Evolutionary conservation across 2,113 vertebrate genomes (phyloP).

Genomic region (Coracopsis vasa): DNA sequence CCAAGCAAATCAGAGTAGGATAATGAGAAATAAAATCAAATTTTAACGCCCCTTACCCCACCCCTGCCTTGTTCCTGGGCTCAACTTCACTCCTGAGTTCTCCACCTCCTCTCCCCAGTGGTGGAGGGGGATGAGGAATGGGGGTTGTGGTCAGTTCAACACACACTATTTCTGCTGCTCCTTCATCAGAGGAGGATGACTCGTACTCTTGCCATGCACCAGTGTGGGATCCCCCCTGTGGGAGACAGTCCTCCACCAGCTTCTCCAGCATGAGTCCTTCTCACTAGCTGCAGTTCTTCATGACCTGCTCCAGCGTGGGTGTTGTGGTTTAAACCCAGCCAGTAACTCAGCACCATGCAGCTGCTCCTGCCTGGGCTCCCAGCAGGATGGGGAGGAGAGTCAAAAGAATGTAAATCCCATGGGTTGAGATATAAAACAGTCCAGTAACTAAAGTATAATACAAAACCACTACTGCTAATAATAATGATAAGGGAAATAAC

Average conservation of each 20-base stretch:
- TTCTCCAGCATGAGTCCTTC: neutral
- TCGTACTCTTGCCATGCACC: neutral
- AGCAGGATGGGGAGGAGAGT: neutral
- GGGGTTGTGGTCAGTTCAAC: neutral
- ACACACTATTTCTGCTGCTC: neutral
- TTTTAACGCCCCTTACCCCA: neutral
- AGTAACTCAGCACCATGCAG: neutral
- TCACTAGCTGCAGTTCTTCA: neutral
- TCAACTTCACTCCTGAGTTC: neutral
- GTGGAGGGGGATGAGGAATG: neutral
- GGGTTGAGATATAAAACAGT: neutral
- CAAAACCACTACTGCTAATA: neutral
- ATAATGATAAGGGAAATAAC: neutral
- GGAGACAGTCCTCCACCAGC: neutral
- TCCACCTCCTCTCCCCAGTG: neutral
- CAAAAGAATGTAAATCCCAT: neutral
- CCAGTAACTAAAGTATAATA: neutral
- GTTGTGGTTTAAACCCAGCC: neutral
- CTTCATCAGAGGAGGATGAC: neutral
- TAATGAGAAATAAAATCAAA: neutral
- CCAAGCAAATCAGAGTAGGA: neutral
- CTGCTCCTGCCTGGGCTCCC: neutral
- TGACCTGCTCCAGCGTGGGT: neutral
- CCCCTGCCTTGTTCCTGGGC: neutral
- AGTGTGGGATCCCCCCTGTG: fast-evolving